phyloP scores from a whole-genome alignment of 2,888 invertebrate genomes.

The Parnassius glacialis region DNA sequence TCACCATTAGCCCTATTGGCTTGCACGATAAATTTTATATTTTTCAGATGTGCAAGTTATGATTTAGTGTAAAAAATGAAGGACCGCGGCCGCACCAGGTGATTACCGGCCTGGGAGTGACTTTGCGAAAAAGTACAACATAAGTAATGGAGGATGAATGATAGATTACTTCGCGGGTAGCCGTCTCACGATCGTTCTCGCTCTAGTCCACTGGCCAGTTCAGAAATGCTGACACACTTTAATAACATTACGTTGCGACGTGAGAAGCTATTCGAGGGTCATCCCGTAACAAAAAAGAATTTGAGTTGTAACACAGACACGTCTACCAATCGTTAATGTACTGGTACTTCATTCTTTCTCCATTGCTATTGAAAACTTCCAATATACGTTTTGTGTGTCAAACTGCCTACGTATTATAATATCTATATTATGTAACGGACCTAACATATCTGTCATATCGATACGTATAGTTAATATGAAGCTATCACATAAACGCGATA shows the following conservation, averaged over 20 bases:
- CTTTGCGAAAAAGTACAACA: slow-evolving; percentile 80
- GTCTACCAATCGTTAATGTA: slow-evolving; percentile 66
- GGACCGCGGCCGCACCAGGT: slow-evolving; percentile 76
- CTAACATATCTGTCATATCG: no score
- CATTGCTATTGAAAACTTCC: slow-evolving; percentile 46
- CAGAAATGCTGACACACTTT: slow-evolving; percentile 80
- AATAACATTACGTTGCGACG: slow-evolving; percentile 77
- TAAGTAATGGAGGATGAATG: slow-evolving; percentile 81
- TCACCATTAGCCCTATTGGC: slow-evolving; percentile 75
- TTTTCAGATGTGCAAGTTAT: slow-evolving; percentile 77
- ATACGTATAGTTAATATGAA: no score
- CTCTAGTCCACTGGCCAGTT: slow-evolving; percentile 47
- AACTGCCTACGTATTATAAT: no score
- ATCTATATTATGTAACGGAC: no score
- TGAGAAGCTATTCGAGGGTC: slow-evolving; percentile 75
- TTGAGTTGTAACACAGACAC: slow-evolving; percentile 68
- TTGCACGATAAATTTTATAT: slow-evolving; percentile 79
- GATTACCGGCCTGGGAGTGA: slow-evolving; percentile 80
- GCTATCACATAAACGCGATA: no score
- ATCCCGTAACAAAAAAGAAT: slow-evolving; percentile 73
- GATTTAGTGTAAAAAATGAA: slow-evolving; percentile 80
- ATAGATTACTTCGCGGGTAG: slow-evolving; percentile 70
- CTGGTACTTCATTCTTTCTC: slow-evolving; percentile 67
- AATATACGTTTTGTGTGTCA: no score
- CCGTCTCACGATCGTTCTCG: slow-evolving; percentile 46